phyloP scores from a whole-genome alignment of 1,140 invertebrate genomes.

The Drosophila kohkoa region DNA sequence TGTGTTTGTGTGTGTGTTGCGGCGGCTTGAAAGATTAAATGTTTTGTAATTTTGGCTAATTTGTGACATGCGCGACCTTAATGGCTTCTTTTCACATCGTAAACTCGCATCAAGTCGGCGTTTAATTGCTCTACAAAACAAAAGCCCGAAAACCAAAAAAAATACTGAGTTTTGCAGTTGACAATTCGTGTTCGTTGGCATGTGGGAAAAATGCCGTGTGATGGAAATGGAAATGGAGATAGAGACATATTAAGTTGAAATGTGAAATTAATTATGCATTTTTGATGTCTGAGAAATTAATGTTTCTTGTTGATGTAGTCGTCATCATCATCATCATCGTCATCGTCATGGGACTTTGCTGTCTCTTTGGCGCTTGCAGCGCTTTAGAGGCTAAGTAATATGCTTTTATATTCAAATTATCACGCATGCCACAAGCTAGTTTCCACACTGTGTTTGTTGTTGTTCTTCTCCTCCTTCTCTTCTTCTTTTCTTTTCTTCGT shows the following conservation, averaged over 20 bases:
- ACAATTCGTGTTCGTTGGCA: constrained; percentile 61
- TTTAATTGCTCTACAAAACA: constrained; percentile 70
- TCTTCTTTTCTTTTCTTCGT: background rate
- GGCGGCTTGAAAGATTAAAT: constrained; percentile 69
- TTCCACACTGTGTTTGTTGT: constrained; percentile 35
- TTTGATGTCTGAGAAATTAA: constrained; percentile 66
- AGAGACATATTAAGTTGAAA: constrained; percentile 21
- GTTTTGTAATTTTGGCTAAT: constrained; percentile 80
- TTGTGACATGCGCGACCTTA: constrained; percentile 80
- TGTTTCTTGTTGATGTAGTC: constrained; percentile 2
- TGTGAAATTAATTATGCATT: constrained; percentile 75
- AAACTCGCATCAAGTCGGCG: constrained; percentile 49
- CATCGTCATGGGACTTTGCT: constrained; percentile 40
- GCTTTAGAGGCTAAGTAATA: constrained; percentile 59
- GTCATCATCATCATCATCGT: constrained; percentile 35
- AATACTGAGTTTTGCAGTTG: constrained; percentile 37
- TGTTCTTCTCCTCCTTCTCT: background rate
- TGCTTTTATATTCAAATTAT: constrained; percentile 80
- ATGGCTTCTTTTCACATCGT: constrained; percentile 82
- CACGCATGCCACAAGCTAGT: constrained; percentile 72
- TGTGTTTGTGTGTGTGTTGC: constrained; percentile 9
- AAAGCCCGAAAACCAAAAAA: background rate
- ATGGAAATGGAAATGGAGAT: constrained; percentile 16
- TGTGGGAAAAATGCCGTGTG: constrained; percentile 13
- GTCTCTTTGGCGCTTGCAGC: constrained; percentile 10